A percentile compares a stretch with the other conserved stretches of the same genome.
Conservation (phyloP, 2,888 invertebrate species). For the Heliconius cydno region DNA sequence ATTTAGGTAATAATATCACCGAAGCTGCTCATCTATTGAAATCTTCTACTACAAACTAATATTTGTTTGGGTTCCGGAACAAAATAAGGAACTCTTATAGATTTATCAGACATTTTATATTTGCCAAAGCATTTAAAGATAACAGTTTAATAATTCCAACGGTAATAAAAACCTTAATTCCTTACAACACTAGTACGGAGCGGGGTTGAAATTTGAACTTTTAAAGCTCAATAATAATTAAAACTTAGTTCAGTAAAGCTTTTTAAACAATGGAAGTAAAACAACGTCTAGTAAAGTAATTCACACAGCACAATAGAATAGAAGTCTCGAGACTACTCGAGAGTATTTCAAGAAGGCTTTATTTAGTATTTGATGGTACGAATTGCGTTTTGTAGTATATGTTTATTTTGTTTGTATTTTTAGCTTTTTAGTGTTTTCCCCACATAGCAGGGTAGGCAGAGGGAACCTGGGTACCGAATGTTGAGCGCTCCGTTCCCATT, state of each 20-base stretch:
- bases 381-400: background rate
- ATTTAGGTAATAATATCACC: too few species aligned
- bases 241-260: conserved; percentile 2
- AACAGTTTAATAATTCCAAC: background rate
- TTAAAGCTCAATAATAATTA: conserved; percentile 20
- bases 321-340: conserved; percentile 6
- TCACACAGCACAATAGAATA: conserved; percentile 1
- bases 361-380: background rate
- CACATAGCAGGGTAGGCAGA: too few species aligned
- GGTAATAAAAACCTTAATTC: background rate
- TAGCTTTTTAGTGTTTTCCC: too few species aligned
- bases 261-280: conserved; percentile 21
- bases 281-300: conserved; percentile 24
- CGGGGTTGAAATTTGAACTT: conserved; percentile 4
- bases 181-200: background rate
- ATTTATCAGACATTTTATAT: background rate
- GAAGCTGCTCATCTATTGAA: too few species aligned
- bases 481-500: too few species aligned
- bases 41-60: too few species aligned
- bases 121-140: background rate
- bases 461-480: too few species aligned
- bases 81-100: too few species aligned
- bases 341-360: conserved; percentile 9
- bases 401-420: background rate
- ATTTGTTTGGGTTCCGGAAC: too few species aligned